Base-by-base conservation (phyloP, 2,113 vertebrate species). In the Charadrius vociferus region DNA sequence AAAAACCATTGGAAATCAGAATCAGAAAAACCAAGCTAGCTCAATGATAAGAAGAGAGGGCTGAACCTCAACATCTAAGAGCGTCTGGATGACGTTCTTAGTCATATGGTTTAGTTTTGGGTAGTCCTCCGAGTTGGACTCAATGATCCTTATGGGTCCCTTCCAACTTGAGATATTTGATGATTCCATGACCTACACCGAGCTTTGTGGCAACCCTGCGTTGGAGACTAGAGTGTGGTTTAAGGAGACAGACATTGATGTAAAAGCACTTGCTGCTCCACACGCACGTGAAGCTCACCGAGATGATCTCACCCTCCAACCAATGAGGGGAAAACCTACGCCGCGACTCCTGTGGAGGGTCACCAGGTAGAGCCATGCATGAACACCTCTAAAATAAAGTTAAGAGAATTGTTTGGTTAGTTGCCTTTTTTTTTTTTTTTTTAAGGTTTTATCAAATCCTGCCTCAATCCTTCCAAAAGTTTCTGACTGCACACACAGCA, bases 321-420 rank as follows among this genome's bases (percentile, higher is more conserved):
- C 55, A 52, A 14, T 1, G 1, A 55, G 68, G 29, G 47, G 17
- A 81, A 24, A 68, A 58, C 32, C 9, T 39, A 32, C 30, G 16
- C 39, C 2, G 1, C 0, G 0, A 58, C 36, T 22, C 41, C 50
- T 26, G 45, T 1, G 1, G 12, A 3, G 6, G 3, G 45, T n/a
- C 43, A 27, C 63, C 85, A 50, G 43, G 30, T 21, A 47, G 6
- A 70, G 52, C 62, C 34, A 20, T 0, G 22, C 4, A 0, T 2
- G 22, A 67, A 10, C 15, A 41, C 5, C 58, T 55, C 75, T 15
- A 41, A 22, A 58, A 68, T 7, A 14, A 61, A 0, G 6, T 3
- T 12, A 12, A 22, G 66, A 39, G 7, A 41, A 18, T 23, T 36
- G 13, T 23, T 23, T 26, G 8, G 4, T 6, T 29, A 6, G 4